Evolutionary conservation across 2,113 vertebrate genomes (phyloP).

Genomic region (Gambusia holbrooki): DNA sequence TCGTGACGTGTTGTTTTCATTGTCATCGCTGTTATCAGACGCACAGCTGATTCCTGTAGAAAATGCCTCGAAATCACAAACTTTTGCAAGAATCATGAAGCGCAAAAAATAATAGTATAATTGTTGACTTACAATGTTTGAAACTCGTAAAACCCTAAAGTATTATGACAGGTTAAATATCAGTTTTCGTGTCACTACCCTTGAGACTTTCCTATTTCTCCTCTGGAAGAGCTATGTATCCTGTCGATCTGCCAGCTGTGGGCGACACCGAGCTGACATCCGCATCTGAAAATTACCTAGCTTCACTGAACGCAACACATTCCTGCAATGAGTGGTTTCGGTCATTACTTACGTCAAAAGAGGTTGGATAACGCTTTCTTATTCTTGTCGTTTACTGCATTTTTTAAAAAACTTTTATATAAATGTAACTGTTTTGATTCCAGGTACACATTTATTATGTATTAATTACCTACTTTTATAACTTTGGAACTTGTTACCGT

Average conservation of each 20-base stretch:
- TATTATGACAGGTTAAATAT: no score
- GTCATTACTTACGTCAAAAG: conserved; percentile 2
- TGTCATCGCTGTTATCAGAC: not conserved
- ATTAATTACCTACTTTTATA: no score
- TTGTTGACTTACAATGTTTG: not conserved
- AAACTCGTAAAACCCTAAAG: no score
- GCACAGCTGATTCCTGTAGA: not conserved
- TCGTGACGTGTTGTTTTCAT: not conserved
- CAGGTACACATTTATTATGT: no score
- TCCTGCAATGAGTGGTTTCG: conserved; percentile 27
- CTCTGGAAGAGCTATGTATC: conserved; percentile 46
- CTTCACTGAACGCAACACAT: conserved; percentile 37
- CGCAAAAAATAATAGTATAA: not conserved
- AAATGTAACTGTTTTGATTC: no score
- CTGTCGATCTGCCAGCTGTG: conserved; percentile 61
- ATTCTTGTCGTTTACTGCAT: no score
- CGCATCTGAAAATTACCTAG: conserved; percentile 36
- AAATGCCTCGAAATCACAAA: not conserved
- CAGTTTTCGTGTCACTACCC: not conserved
- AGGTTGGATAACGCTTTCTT: not conserved
- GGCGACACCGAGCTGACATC: conserved; percentile 26
- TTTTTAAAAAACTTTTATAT: no score
- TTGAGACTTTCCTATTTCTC: not conserved
- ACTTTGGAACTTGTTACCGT: no score
- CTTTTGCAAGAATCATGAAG: no score